Conservation (phyloP, 2,888 invertebrate species). For the Taenaris catops region DNA sequence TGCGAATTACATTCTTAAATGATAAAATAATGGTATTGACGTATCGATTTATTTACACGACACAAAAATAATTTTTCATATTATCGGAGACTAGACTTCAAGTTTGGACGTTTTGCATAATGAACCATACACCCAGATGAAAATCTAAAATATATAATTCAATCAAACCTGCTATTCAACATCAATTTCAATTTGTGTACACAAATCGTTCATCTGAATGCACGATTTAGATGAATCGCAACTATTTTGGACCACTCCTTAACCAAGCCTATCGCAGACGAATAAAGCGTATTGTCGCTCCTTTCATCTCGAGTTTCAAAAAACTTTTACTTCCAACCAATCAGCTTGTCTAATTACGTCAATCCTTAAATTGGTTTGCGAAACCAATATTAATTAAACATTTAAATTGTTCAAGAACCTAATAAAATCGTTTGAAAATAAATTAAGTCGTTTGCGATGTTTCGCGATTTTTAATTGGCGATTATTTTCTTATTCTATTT, state of each 20-base stretch:
- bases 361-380: constrained; percentile 15
- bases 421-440: too few relatives aligned
- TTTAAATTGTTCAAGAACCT: constrained; percentile 4
- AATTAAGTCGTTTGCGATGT: too few relatives aligned
- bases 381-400: constrained; percentile 11
- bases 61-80: too few relatives aligned
- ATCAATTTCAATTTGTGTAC: constrained; percentile 16
- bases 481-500: too few relatives aligned
- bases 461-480: too few relatives aligned
- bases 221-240: constrained; percentile 22
- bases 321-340: constrained; percentile 17
- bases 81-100: too few relatives aligned
- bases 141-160: constrained; percentile 4
- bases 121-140: background rate
- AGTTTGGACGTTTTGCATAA: too few relatives aligned
- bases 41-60: too few relatives aligned
- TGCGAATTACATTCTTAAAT: too few relatives aligned
- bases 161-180: constrained; percentile 14
- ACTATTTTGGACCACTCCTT: constrained; percentile 16
- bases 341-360: constrained; percentile 18
- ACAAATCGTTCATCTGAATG: constrained; percentile 17
- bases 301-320: constrained; percentile 14
- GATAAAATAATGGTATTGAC: too few relatives aligned
- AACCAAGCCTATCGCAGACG: constrained; percentile 7
- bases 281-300: constrained; percentile 17